Base-by-base conservation (phyloP, 2,888 invertebrate genomes). In the Cylloceria caligata region DNA sequence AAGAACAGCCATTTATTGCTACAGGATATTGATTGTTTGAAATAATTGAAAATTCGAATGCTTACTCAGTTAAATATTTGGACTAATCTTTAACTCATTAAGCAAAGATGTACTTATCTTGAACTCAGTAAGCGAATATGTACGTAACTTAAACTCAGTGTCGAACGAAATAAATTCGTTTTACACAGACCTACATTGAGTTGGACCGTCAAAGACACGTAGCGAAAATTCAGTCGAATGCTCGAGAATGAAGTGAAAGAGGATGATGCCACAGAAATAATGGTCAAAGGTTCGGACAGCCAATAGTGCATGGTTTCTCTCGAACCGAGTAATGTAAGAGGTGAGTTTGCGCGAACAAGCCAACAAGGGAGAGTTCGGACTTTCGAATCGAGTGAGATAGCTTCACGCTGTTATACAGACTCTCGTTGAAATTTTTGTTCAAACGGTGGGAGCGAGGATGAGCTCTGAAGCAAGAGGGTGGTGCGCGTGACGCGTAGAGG, bases 391-490 rank as follows among this genome's bases (percentile, higher is more conserved):
- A 60, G 34, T 27, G 55, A 47, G 34, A 72, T 60, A 34, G 72
- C 47, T 34, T 6, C 34, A 11, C 49, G 30, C 21, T 19, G 52
- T 47, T 36, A 16, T 24, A 34, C 49, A 24, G 69, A 36, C 19
- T 36, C 27, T 6, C n/a, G 69, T 36, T 39, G 65, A 64, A 24
- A 74, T 74, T 74, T 74, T 74, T 74, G 55, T 55, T 74, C 52
- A 74, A 74, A 74, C 60, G 55, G 6, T 39, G 47, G 11, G 30
- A 19, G 47, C 36, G 68, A 47, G 64, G 36, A 39, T 69, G 42
- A 36, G 57, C 42, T 19, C 19, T 30, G n/a, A 34, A 49, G 27
- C 45, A 30, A 36, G 60, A n/a, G 27, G 57, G 73, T 16, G 7
- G 16, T 19, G 52, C 30, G 45, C 24, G 55, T 55, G 65, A 71